Percentiles rank a stretch among this genome's conserved stretches.
These are phyloP conservation scores for Leucania comma DNA, from an alignment of 2,888 invertebrate genomes.

Conservation along the genomic window DNA sequence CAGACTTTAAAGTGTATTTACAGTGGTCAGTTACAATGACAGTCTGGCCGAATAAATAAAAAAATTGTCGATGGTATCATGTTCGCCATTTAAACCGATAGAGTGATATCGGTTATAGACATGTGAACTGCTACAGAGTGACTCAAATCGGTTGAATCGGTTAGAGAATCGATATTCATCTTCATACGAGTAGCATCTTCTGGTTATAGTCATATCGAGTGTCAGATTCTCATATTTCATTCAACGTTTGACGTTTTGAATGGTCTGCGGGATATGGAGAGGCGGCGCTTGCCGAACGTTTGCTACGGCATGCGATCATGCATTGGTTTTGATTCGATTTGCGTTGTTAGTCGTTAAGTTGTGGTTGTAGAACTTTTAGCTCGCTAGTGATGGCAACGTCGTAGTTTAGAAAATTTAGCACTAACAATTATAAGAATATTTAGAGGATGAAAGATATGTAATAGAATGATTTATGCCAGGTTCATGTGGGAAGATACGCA, in stretches of 20 bases:
- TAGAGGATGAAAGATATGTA: neutral
- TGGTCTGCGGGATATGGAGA: constrained; percentile 44
- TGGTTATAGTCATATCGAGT: constrained; percentile 49
- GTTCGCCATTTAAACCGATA: constrained; percentile 24
- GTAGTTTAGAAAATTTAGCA: neutral
- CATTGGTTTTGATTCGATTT: constrained; percentile 25
- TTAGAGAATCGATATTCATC: constrained; percentile 57
- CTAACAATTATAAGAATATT: neutral
- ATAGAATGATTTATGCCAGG: too few species aligned
- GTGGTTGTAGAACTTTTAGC: neutral
- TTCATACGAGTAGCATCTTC: constrained; percentile 55
- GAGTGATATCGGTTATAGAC: constrained; percentile 1
- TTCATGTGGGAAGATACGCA: neutral
- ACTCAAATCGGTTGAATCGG: constrained; percentile 25
- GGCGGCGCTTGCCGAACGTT: constrained; percentile 29
- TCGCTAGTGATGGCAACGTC: neutral
- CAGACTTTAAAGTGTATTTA: constrained; percentile 19
- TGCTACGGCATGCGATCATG: constrained; percentile 28
- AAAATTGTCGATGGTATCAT: constrained; percentile 7
- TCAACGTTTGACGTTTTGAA: constrained; percentile 57
- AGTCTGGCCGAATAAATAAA: constrained; percentile 13
- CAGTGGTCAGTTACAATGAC: constrained; percentile 1
- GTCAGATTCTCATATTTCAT: constrained; percentile 62
- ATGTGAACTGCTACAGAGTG: constrained; percentile 20
- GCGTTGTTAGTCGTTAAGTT: constrained; percentile 7